Conservation (phyloP, 1,140 invertebrate genomes). For the Pseudomyrmex dendroicus region DNA sequence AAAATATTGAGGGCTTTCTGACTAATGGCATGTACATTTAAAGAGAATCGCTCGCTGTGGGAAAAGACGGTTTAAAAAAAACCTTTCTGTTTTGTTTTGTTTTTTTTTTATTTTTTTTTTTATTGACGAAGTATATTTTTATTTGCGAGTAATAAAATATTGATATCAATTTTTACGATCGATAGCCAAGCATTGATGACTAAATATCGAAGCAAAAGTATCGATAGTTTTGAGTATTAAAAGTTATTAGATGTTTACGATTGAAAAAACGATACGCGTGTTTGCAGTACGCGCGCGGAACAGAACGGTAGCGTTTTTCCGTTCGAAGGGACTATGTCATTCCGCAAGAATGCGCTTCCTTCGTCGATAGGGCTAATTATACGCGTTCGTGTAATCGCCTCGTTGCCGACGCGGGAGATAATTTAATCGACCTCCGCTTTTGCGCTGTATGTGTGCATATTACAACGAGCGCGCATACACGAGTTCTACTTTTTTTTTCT, state of each 20-base stretch:
- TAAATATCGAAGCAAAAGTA: neutral
- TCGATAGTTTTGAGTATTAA: neutral
- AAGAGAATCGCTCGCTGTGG: too few species aligned
- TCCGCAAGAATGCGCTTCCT: conserved; percentile 42
- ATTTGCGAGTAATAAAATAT: too few species aligned
- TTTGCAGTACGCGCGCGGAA: conserved; percentile 1
- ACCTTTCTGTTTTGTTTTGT: too few species aligned
- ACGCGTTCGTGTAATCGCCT: conserved; percentile 51
- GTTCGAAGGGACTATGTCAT: conserved; percentile 13
- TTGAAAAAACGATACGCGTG: neutral
- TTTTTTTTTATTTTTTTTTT: neutral
- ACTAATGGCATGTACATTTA: too few species aligned
- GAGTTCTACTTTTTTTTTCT: neutral
- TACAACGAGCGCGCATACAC: neutral
- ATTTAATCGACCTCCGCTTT: conserved; percentile 40
- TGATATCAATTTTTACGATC: too few species aligned
- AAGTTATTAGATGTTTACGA: neutral
- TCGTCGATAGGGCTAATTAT: conserved; percentile 66
- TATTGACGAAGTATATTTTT: too few species aligned
- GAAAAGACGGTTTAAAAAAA: too few species aligned
- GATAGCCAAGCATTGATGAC: too few species aligned
- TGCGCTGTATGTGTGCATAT: neutral
- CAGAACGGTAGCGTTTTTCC: conserved; percentile 21
- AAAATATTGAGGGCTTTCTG: neutral
- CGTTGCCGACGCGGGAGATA: conserved; percentile 33